These are phyloP conservation scores for Monoplex corrugatus DNA, from an alignment of 2,888 invertebrate genomes.

Conservation along the genomic window DNA sequence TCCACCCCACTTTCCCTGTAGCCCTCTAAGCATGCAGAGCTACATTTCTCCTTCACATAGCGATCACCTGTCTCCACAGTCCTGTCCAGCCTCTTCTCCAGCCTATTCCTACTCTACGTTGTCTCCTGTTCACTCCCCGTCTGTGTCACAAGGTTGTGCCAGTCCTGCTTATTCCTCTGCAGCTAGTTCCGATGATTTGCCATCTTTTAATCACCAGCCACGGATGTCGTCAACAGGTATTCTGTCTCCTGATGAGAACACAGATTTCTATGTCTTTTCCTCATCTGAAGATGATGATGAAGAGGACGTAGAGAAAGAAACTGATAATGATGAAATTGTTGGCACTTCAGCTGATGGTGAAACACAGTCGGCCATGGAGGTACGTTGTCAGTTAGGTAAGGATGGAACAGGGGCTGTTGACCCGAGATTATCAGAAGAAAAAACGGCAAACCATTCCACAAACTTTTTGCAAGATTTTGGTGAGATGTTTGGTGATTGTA, in stretches of 20 bases:
- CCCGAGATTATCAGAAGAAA: background rate
- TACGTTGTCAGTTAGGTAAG: background rate
- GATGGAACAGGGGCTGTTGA: background rate
- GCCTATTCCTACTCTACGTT: conserved; percentile 48
- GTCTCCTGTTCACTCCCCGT: conserved; percentile 38
- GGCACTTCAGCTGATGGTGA: background rate
- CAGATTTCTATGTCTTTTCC: conserved; percentile 44
- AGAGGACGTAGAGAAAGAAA: conserved; percentile 4
- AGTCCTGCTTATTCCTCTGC: background rate
- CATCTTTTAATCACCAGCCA: background rate
- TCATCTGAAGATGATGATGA: conserved; percentile 43
- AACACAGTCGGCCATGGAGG: background rate
- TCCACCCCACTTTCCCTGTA: conserved; percentile 57
- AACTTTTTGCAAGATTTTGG: background rate
- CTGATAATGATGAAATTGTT: background rate
- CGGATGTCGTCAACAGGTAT: background rate
- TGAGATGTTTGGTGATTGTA: background rate
- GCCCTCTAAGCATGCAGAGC: conserved; percentile 73
- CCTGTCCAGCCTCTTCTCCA: conserved; percentile 56
- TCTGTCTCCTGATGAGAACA: too few relatives aligned
- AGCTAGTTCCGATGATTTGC: background rate
- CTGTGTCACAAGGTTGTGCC: background rate
- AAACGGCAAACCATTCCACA: background rate
- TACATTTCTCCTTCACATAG: conserved; percentile 61
- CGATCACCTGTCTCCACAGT: conserved; percentile 39